Conservation (phyloP, 2,888 invertebrate genomes). For the Miltochrista miniata region DNA sequence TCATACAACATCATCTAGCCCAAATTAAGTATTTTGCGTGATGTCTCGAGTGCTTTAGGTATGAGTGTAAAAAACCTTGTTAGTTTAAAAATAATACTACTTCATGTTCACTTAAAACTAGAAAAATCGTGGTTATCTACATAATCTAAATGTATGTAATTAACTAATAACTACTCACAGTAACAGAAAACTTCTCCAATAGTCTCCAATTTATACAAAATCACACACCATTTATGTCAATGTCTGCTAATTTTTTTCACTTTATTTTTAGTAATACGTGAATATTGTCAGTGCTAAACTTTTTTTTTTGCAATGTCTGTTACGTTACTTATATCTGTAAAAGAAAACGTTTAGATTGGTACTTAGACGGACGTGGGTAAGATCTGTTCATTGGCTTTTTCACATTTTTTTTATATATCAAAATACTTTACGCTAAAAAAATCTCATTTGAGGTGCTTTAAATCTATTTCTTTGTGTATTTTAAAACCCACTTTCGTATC, state of each 20-base stretch:
- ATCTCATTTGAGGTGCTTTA: constrained; percentile 2
- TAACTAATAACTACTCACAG: constrained; percentile 23
- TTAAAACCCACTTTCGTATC: constrained; percentile 2
- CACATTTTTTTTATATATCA: constrained; percentile 8
- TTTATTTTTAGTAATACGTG: constrained; percentile 23
- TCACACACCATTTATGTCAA: constrained; percentile 2
- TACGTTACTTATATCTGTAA: constrained; percentile 26
- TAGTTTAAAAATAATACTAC: too few relatives aligned
- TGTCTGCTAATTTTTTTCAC: constrained; percentile 27
- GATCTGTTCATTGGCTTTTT: constrained; percentile 31
- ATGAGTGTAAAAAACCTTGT: too few relatives aligned
- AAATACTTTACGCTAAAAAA: not conserved
- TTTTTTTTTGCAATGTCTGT: constrained; percentile 24
- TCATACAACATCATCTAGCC: too few relatives aligned
- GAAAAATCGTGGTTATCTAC: too few relatives aligned
- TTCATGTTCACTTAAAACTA: too few relatives aligned
- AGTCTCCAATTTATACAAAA: constrained; percentile 1
- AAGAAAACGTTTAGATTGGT: constrained; percentile 38
- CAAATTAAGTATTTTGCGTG: too few relatives aligned
- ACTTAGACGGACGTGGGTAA: constrained; percentile 28
- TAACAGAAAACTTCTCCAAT: constrained; percentile 4
- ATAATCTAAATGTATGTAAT: too few relatives aligned
- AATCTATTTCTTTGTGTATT: constrained; percentile 7
- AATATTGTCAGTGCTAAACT: constrained; percentile 22
- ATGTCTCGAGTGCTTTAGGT: too few relatives aligned